Evolutionary conservation across 2,113 vertebrate genomes (phyloP).

Genomic region (Pachyramphus minor): DNA sequence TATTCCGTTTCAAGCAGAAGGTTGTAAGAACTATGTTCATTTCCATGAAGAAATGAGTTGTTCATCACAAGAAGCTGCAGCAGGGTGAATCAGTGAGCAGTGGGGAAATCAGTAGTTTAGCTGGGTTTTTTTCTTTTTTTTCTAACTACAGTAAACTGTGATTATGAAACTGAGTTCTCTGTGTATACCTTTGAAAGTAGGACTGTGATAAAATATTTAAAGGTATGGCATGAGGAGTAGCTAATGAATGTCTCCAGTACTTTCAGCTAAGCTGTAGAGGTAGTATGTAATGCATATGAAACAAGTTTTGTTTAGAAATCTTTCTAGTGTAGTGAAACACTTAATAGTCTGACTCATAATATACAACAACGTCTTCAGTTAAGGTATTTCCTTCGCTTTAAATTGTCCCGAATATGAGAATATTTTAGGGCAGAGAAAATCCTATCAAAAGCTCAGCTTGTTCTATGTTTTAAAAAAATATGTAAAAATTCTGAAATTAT

Average conservation of each 20-base stretch:
- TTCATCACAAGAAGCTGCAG: neutral
- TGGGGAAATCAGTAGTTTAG: neutral
- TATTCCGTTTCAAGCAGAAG: neutral
- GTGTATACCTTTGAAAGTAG: slow-evolving; percentile 41
- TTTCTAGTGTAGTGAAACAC: neutral
- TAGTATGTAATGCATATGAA: neutral
- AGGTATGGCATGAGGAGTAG: neutral
- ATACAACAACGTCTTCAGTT: neutral
- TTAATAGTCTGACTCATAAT: neutral
- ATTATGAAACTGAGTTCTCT: slow-evolving; percentile 31
- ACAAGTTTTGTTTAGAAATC: neutral
- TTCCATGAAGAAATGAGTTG: neutral
- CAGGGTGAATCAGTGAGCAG: neutral
- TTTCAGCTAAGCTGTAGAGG: neutral
- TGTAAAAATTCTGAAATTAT: neutral
- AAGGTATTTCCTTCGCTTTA: neutral
- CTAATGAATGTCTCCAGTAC: slow-evolving; percentile 26
- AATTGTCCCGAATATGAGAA: neutral
- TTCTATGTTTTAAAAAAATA: neutral
- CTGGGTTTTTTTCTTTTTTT: neutral
- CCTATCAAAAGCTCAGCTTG: neutral
- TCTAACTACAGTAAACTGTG: neutral
- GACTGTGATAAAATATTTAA: slow-evolving; percentile 59
- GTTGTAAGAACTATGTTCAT: neutral
- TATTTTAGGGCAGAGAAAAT: neutral